Conservation (phyloP, 2,797 vertebrate genomes). For the Poecilia gillii region DNA sequence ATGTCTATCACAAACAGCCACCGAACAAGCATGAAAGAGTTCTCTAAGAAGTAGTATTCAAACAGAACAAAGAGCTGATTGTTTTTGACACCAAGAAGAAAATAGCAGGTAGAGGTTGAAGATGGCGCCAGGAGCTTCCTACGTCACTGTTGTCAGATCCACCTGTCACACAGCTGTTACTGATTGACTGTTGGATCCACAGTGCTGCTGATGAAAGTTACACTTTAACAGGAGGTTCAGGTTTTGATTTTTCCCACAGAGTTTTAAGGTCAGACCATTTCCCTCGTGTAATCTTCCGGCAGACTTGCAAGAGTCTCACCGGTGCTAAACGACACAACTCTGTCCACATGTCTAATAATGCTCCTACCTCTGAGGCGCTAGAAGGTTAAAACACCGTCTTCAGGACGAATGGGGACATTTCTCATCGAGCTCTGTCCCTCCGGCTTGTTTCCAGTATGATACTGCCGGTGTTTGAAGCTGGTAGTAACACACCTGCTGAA, state of each 20-base stretch:
- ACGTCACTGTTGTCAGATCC: constrained; percentile 26
- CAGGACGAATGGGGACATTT: constrained; percentile 11
- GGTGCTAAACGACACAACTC: background rate
- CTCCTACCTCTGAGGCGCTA: constrained; percentile 63
- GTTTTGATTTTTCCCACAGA: constrained; percentile 3
- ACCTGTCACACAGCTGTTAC: constrained; percentile 65
- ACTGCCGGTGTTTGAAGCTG: constrained; percentile 2
- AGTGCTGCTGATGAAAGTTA: constrained; percentile 31
- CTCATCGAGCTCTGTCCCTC: constrained; percentile 22
- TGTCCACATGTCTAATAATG: background rate
- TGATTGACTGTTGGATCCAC: constrained; percentile 35
- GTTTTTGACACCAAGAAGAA: background rate
- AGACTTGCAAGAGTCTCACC: background rate
- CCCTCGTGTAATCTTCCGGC: background rate
- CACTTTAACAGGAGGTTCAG: constrained; percentile 23
- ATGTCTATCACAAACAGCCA: background rate
- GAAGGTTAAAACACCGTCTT: constrained; percentile 10
- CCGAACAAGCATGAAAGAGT: background rate
- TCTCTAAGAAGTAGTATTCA: background rate
- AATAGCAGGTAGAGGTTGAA: background rate
- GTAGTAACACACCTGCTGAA: constrained; percentile 49
- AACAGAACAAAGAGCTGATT: background rate
- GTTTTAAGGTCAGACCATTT: background rate
- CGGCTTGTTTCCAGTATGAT: constrained; percentile 14
- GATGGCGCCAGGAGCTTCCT: constrained; percentile 20